Base-by-base conservation (phyloP, 92 coral and sea anemone genomes). In the Zoanthus gigantus region DNA sequence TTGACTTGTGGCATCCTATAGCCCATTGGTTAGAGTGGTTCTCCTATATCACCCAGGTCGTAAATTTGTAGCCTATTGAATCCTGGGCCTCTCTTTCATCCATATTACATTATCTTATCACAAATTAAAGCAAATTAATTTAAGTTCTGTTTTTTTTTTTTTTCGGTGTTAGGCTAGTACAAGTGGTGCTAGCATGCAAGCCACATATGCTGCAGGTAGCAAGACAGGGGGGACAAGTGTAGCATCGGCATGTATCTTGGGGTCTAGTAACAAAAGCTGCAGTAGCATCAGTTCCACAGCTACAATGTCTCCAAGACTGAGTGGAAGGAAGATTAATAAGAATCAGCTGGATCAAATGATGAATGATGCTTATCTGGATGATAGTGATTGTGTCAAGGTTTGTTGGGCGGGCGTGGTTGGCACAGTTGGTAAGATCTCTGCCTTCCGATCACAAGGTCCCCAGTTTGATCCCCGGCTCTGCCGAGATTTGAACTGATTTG, bases 361-460 rank as follows among this genome's bases (percentile, higher is more conserved):
- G 58, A 63, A 81, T 3, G 47, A 46, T 28, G 85, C 75, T 14
- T 81, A 81, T 30, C 14, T 81, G 9, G 85, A 81, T 66, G 85
- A 46, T 6, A 81, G 85, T 28, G 85, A 81, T 37, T 81, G 46
- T 23, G 74, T 66, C 74, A 81, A 81, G 60, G 85, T 81, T 5
- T n/a, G 68, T 54, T 32, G 82, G 23, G 23, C 23, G 23, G 23
- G 23, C 23, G 23, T 23, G 23, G 23, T 23, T 23, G 23, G 23
- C 23, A 23, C 23, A 23, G 23, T 23, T 23, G 23, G 23, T 23
- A 23, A 23, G 23, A 23, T 23, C 23, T 23, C 23, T 23, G 23
- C 23, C 23, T 23, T 23, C 23, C 23, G 23, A 23, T 23, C 23
- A 23, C 23, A 23, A 23, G 23, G 23, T 23, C 23, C 0, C 23